Evolutionary conservation across 1,140 invertebrate genomes (phyloP), one percentile per base, ranked within the genome.

Genomic region (Coenobita brevimanus): DNA sequence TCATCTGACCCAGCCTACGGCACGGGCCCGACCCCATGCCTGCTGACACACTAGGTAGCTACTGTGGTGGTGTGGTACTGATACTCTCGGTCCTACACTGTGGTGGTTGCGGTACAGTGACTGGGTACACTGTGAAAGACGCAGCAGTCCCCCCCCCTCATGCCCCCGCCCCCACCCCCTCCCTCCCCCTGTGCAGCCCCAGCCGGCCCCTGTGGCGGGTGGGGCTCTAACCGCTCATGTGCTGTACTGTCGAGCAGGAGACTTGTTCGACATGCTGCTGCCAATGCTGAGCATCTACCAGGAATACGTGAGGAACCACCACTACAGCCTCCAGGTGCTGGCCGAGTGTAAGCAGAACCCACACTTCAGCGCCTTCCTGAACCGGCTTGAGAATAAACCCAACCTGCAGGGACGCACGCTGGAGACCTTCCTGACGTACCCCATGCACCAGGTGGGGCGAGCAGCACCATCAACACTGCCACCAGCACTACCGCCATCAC

Each of bases 221-320:
- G 30, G 73, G 71, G 57, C 30, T 80, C 82, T 81, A 87, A 73
- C 50, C 84, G 73, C 36, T 73, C 41, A 57, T 84, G 10, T 92
- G 92, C 93, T 76, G 54, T 82, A 62, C 54, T 54, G 62, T 54
- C 79, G 69, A 82, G 88, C 93, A 97, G 97, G 97, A 91, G 97
- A 98, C 93, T 93, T 98, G 91, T 98, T 98, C 93, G 97, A 98
- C 92, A 98, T 98, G 96, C 93, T 98, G 90, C 94, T 98, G 88
- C 97, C 97, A 64, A 98, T 98, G 97, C 93, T 98, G 91, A 96
- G 95, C 91, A 98, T 98, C 92, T 98, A 98, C 93, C 97, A 98
- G 93, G 97, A 98, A 93, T 98, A 98, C 92, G 97, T 98, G 13
- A 93, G 97, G 64, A 98, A 98, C 92, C 97, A 98, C 92, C 97